Base-by-base conservation (phyloP, 2,113 vertebrate genomes). In the Terrapene triunguis region DNA sequence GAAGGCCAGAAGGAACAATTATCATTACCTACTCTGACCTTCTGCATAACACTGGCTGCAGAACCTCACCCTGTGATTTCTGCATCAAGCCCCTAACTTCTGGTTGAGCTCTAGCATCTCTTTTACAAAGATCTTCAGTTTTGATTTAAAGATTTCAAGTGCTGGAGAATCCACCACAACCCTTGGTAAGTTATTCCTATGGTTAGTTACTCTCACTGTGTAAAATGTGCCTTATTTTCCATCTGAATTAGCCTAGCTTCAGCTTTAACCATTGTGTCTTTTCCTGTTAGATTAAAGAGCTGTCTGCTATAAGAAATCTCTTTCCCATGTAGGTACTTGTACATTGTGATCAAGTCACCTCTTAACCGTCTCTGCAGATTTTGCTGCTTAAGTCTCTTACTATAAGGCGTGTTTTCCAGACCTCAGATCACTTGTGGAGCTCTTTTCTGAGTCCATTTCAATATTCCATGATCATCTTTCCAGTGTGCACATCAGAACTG, bases 121-220 rank as follows among this genome's bases (percentile, higher is more conserved):
- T 89, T 89, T 93, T 85, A 54, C 44, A 74, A 94, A 90, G 78
- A 94, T 85, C 72, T 80, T 54, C 87, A 92, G 48, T 87, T 92
- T 93, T 90, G 91, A 24, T 53, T 53, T 53, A 53, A 53, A 53
- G 53, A 53, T 53, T 53, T 53, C 53, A 53, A 53, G 19, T 21
- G 53, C 53, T 53, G 19, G 53, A 21, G 53, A 53, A 53, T 53
- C 53, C 53, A 53, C 53, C 53, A 53, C 53, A 53, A 53, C 19
- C 53, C 53, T 21, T 53, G 53, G 53, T 53, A 53, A 53, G 7
- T 21, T 53, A 53, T 53, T 89, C 90, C 86, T 35, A 81, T 44
- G 81, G 47, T 79, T 89, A 89, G 76, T 90, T 89, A 24, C 54
- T 13, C 21, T 85, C 85, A 90, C 54, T 32, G 47, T 89, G 89